Conservation (phyloP, 2,888 invertebrate species). For the Acleris holmiana region DNA sequence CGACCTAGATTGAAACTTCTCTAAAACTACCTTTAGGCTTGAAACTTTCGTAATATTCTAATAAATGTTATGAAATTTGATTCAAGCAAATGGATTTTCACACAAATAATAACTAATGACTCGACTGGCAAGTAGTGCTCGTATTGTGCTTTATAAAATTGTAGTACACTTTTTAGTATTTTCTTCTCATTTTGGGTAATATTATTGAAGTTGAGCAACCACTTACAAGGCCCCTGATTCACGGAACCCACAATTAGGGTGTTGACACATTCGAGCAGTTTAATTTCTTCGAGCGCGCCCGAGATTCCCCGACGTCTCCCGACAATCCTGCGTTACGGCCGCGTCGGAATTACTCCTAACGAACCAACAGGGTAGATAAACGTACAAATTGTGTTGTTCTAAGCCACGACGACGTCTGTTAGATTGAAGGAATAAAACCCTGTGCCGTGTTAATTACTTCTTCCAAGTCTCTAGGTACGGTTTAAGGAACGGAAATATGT, state of each 20-base stretch:
- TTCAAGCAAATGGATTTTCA: too few relatives aligned
- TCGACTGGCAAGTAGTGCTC: too few relatives aligned
- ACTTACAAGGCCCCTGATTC: too few relatives aligned
- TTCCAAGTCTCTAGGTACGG: constrained; percentile 18
- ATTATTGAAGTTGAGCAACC: too few relatives aligned
- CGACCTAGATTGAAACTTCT: too few relatives aligned
- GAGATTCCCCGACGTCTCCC: constrained; percentile 13
- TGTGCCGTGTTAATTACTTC: constrained; percentile 24
- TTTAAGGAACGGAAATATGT: constrained; percentile 5
- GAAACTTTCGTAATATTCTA: too few relatives aligned
- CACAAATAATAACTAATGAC: too few relatives aligned
- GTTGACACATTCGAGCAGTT: not conserved
- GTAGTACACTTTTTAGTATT: too few relatives aligned
- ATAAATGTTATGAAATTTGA: too few relatives aligned
- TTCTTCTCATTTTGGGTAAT: too few relatives aligned
- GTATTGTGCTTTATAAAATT: too few relatives aligned
- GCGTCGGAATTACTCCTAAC: constrained; percentile 22
- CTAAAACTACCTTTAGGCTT: too few relatives aligned
- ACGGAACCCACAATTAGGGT: not conserved
- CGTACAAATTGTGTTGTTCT: constrained; percentile 17
- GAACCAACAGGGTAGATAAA: constrained; percentile 6
- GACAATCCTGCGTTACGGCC: constrained; percentile 11
- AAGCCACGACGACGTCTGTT: constrained; percentile 16
- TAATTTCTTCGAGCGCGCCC: constrained; percentile 5
- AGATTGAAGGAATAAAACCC: constrained; percentile 13